Percentiles rank a stretch among this genome's conserved stretches.
These are phyloP conservation scores for Pseudomyrmex concolor DNA, from an alignment of 1,140 invertebrate species.

Conservation along the genomic window DNA sequence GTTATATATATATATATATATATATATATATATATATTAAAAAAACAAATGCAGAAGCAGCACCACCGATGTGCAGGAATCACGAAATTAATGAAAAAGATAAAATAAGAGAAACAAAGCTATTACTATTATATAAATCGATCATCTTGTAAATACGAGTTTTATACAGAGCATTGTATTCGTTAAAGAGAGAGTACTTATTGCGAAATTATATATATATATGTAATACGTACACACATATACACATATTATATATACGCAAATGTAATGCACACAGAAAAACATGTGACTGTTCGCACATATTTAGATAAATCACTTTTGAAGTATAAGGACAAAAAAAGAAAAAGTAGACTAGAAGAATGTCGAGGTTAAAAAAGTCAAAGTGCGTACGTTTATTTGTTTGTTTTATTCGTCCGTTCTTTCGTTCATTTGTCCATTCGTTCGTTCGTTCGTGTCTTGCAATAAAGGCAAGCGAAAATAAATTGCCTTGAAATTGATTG, in stretches of 20 bases:
- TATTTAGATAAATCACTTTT: constrained; percentile 78
- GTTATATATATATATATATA: constrained; percentile 69
- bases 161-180: constrained; percentile 85
- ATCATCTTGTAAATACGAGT: constrained; percentile 84
- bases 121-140: constrained; percentile 76
- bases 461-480: constrained; percentile 5
- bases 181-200: constrained; percentile 79
- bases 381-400: constrained; percentile 56
- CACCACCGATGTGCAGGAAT: constrained; percentile 64
- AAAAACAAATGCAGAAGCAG: constrained; percentile 16
- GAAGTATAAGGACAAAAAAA: constrained; percentile 75
- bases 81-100: constrained; percentile 38
- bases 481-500: constrained; percentile 21
- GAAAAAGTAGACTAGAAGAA: constrained; percentile 71
- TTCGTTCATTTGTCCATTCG: constrained; percentile 45
- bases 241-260: constrained; percentile 71
- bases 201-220: constrained; percentile 75
- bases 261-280: constrained; percentile 74
- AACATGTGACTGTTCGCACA: constrained; percentile 72
- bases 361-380: constrained; percentile 57
- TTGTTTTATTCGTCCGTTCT: constrained; percentile 55
- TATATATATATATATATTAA: constrained; percentile 31
- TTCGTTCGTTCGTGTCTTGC: constrained; percentile 35
- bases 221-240: constrained; percentile 65
- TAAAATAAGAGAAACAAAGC: constrained; percentile 51